Evolutionary conservation across 2,888 invertebrate species (phyloP), one percentile per base, ranked within the genome.

Genomic region (Cephus runcator): DNA sequence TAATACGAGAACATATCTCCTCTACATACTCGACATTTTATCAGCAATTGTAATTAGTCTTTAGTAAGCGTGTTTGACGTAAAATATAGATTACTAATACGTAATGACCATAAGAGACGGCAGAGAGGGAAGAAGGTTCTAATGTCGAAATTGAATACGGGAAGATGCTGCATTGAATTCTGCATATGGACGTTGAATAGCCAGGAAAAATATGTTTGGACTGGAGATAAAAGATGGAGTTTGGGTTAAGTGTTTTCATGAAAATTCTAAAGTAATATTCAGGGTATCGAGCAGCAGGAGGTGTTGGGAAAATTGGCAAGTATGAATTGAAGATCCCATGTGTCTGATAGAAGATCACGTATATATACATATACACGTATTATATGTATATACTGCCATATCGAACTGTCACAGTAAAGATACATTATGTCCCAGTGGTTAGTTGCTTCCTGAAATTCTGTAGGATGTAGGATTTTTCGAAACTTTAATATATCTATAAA

Each of bases 211-310:
- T 88, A 88, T 89, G 86, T 88, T 88, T 82, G 81, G 83, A 23
- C 74, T 2, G 6, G 71, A 23, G 69, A 31, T 30, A 69, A 69
- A 30, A 6, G 12, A 33, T 69, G 69, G 69, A 69, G 33, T 69
- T 77, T 75, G 79, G 78, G 83, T 81, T 84, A 87, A 87, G 85
- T 85, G 85, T 89, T 89, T 85, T 88, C 85, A 87, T 87, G 88
- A 86, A 90, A 90, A 90, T 89, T 85, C 80, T 84, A 80, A 83
- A 85, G 87, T 87, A 88, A 88, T 89, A 87, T 87, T 84, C 83
- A 81, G 80, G 75, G 78, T 75, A 15, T 30, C 78, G 76, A 79
- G 79, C 75, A 77, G 2, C 56, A 56, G 23, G 23, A 56, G 9
- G 56, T 23, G 56, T 6, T 56, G 23, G 23, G 9, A 23, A 56